Evolutionary conservation across 2,888 invertebrate genomes (phyloP), one percentile per base, ranked within the genome.

Genomic region (Papilio demoleus): DNA sequence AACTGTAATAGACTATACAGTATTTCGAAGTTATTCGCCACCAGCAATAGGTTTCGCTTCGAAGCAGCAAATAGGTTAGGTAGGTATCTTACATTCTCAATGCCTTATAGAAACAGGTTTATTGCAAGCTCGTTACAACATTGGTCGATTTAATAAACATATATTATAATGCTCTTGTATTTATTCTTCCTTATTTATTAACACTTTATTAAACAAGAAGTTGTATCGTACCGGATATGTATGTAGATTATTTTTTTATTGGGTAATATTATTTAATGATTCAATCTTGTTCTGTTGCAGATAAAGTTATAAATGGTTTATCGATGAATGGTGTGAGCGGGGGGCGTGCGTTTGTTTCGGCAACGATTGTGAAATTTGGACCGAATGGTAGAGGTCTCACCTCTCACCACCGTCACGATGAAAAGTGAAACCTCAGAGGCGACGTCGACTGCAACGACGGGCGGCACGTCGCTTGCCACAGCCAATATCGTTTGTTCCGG

Each of bases 371-470:
- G 92, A 92, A 92, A 92, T 90, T 88, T 85, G 85, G 88, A 86
- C 83, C 83, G 82, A 81, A 81, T 80, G 65, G 82, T 79, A 81
- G 87, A 88, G 90, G 88, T 75, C 75, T 76, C 74, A 71, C 92
- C 92, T 92, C 92, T 92, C 90, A 90, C 92, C 82, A 82, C 81
- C 74, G 76, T 72, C 85, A 86, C 83, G 88, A 90, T 89, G 90
- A 87, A 92, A 92, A 92, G 92, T 91, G 92, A 92, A 92, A 92
- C 90, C 82, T 81, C 84, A 85, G 79, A 80, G 85, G 81, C 84
- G 81, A 81, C 85, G 82, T 81, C 22, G 47, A 81, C 85, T 82
- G 81, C 47, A 19, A 19, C 47, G 12, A 12, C 47, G 1, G 11
- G 78, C 88, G 86, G 87, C 88, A 88, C 88, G 88, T 87, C 83